Conservation (phyloP, 1,140 invertebrate genomes). For the Drosophila jambulina region DNA sequence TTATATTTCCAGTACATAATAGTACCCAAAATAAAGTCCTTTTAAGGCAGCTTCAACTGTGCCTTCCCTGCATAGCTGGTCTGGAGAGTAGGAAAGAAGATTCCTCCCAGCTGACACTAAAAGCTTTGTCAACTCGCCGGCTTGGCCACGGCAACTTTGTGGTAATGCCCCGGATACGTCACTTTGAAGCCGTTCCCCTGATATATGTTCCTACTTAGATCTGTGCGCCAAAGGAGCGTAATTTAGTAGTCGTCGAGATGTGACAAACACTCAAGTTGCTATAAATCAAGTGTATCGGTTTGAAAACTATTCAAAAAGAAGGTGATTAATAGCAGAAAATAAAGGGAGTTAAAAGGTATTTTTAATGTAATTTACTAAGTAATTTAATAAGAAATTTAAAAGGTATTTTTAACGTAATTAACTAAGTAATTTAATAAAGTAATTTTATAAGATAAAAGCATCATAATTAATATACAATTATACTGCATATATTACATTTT, state of each 20-base stretch:
- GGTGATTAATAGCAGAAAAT: conserved; percentile 42
- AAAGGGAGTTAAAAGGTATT: neutral
- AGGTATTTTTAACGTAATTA: too few species aligned
- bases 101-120: conserved; percentile 60
- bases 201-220: conserved; percentile 77
- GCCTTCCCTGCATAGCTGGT: neutral
- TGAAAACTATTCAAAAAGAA: conserved; percentile 34
- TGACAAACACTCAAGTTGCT: conserved; percentile 53
- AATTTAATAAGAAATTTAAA: too few species aligned
- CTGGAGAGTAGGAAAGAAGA: conserved; percentile 1
- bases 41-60: conserved; percentile 1
- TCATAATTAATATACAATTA: neutral
- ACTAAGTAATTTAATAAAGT: too few species aligned
- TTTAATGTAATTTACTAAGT: too few species aligned
- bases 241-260: conserved; percentile 63
- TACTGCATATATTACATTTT: neutral
- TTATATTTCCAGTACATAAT: neutral
- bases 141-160: conserved; percentile 72
- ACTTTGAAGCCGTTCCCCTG: conserved; percentile 45
- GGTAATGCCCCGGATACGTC: conserved; percentile 66
- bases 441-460: too few species aligned
- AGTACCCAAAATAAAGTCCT: neutral
- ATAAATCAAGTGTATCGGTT: conserved; percentile 55
- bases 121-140: conserved; percentile 77
- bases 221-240: conserved; percentile 48